Percentiles rank a stretch among this genome's conserved stretches.
These are phyloP conservation scores for Thunnus albacares DNA, from an alignment of 2,797 vertebrate genomes.

Conservation along the genomic window DNA sequence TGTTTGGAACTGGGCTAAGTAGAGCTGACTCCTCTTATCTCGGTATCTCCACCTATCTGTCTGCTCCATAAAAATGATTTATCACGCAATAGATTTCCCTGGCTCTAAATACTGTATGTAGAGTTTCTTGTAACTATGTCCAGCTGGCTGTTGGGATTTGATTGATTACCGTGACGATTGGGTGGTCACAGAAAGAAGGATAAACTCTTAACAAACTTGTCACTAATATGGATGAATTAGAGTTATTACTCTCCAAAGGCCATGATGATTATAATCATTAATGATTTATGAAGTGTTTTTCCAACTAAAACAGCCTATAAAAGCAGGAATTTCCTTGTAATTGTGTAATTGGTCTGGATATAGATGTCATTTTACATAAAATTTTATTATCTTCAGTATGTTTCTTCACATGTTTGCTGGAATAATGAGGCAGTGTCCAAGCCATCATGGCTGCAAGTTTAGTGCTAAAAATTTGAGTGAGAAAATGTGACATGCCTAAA, in stretches of 20 bases:
- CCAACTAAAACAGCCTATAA: neutral
- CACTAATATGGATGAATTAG: neutral
- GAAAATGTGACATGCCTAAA: neutral
- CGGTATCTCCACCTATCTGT: neutral
- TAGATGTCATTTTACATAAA: neutral
- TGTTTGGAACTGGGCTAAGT: neutral
- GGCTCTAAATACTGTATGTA: neutral
- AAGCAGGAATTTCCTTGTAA: neutral
- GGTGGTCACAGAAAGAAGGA: neutral
- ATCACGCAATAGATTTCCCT: neutral
- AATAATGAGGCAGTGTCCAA: neutral
- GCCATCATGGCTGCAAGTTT: neutral
- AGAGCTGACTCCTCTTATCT: neutral
- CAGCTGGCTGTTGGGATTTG: slow-evolving; percentile 4
- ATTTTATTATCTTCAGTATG: neutral
- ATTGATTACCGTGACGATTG: neutral
- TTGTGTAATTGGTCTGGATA: neutral
- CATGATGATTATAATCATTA: neutral
- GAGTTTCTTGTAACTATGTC: neutral
- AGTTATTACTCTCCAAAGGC: neutral
- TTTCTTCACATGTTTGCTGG: neutral
- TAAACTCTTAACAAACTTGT: neutral
- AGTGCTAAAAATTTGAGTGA: neutral
- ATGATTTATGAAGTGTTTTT: neutral
- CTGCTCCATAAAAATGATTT: neutral